Percentiles rank a stretch among this genome's conserved stretches.
These are phyloP conservation scores for Lasioglossum malachurum DNA, from an alignment of 2,888 invertebrate genomes.

Conservation along the genomic window DNA sequence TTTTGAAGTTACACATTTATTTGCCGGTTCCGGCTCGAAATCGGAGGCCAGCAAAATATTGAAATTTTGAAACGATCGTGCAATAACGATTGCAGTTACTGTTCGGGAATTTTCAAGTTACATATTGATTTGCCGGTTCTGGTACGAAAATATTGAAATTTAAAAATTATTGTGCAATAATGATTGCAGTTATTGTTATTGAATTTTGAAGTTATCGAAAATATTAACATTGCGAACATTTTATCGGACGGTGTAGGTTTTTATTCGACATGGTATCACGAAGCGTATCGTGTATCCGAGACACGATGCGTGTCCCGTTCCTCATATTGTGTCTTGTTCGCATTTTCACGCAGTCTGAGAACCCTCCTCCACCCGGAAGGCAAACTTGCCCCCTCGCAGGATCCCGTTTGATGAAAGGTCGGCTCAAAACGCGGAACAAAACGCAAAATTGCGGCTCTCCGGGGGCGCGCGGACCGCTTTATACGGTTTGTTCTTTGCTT, in stretches of 20 bases:
- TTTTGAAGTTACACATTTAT: no score
- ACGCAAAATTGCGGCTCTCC: conserved; percentile 34
- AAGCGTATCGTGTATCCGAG: neutral
- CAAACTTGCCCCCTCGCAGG: neutral
- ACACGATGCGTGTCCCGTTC: neutral
- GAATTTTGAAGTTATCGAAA: no score
- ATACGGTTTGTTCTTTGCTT: conserved; percentile 4
- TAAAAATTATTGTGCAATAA: no score
- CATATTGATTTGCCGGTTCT: no score
- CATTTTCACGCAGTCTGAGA: conserved; percentile 28
- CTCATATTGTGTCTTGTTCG: conserved; percentile 19
- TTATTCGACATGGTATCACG: neutral
- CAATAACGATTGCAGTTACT: no score
- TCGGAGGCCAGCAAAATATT: no score
- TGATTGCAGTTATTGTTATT: no score
- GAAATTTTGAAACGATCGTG: no score
- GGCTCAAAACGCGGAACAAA: conserved; percentile 27
- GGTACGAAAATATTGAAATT: no score
- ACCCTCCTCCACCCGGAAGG: conserved; percentile 5
- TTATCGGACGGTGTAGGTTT: neutral
- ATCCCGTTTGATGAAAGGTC: conserved; percentile 16
- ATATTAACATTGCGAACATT: no score
- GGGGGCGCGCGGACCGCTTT: neutral
- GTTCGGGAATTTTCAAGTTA: no score
- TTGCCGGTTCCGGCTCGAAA: no score